Base-by-base conservation (phyloP, 2,888 invertebrate genomes). In the Branchipolynoe longqiensis region DNA sequence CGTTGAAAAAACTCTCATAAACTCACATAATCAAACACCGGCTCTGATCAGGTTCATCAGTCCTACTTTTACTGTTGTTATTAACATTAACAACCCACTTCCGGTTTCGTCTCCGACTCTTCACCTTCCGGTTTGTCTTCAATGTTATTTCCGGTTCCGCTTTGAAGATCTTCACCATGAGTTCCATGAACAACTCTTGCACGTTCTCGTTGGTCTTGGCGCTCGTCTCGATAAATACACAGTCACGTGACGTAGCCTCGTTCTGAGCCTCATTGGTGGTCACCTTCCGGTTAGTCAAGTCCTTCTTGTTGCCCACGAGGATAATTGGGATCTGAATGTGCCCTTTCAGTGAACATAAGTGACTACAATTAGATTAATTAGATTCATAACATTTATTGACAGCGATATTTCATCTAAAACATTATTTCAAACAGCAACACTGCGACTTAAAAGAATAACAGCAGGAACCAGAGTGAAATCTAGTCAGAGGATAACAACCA, bases 161-260 rank as follows among this genome's bases (percentile, higher is more conserved):
- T 38, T 12, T 69, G 38, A 69, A 69, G 69, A 69, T 38, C 25
- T 69, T 69, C 14, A 33, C 69, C 69, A 69, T 69, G 38, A 69
- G 69, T 38, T 69, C 69, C 78, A 78, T 78, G 41, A 78, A 78
- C 12, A 78, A 31, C 28, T 48, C 54, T n/a, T 41, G 48, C 12
- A 78, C 78, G 22, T 48, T 78, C 54, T 54, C 78, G 28, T 78
- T 25, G 25, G 25, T 78, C 54, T 48, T 8, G 54, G 78, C 78
- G 28, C 78, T 78, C n/a, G 78, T 78, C 54, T 78, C 78, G n/a
- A 78, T 78, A 48, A 48, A 78, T 0, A 33, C 78, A 25, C 48
- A 41, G 78, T 54, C 18, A 8, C 78, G 41, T 41, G n/a, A 8
- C 1, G 28, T 48, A 41, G 78, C 78, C 48, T 78, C 78, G 48